Conservation (phyloP, 2,888 invertebrate genomes). For the Cinara cedri region DNA sequence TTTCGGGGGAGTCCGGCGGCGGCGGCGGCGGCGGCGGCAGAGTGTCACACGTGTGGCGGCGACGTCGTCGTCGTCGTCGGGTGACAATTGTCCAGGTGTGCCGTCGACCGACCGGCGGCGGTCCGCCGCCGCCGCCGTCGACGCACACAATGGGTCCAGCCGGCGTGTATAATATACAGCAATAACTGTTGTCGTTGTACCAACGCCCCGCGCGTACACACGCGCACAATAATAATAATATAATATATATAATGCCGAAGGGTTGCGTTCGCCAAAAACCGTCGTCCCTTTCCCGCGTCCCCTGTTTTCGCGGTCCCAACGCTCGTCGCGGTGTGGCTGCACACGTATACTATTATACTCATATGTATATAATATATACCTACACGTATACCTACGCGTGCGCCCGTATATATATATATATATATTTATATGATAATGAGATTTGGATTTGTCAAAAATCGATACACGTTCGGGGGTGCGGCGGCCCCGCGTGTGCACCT, state of each 20-base stretch:
- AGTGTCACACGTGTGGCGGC: conserved; percentile 53
- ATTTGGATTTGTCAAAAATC: conserved; percentile 56
- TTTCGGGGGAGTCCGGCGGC: conserved; percentile 44
- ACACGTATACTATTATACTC: background rate
- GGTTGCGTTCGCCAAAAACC: conserved; percentile 51
- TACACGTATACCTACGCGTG: background rate
- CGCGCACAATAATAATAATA: background rate
- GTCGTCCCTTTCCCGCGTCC: conserved; percentile 5
- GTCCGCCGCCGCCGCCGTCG: conserved; percentile 9
- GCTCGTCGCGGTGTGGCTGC: background rate
- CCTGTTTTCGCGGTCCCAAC: too few species aligned
- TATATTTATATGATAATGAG: conserved; percentile 47
- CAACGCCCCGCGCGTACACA: conserved; percentile 30
- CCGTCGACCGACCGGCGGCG: background rate
- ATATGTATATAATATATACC: background rate
- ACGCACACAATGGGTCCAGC: conserved; percentile 53
- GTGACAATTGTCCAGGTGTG: conserved; percentile 56
- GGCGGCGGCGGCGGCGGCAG: conserved; percentile 18
- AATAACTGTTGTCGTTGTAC: conserved; percentile 57
- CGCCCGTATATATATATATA: background rate
- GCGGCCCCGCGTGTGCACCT: background rate
- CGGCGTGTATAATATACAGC: conserved; percentile 56
- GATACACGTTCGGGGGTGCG: conserved; percentile 10
- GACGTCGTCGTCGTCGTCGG: conserved; percentile 38
- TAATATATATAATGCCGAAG: conserved; percentile 36